phyloP scores from a whole-genome alignment of 2,113 vertebrate genomes.

The Hiodon tergisus region DNA sequence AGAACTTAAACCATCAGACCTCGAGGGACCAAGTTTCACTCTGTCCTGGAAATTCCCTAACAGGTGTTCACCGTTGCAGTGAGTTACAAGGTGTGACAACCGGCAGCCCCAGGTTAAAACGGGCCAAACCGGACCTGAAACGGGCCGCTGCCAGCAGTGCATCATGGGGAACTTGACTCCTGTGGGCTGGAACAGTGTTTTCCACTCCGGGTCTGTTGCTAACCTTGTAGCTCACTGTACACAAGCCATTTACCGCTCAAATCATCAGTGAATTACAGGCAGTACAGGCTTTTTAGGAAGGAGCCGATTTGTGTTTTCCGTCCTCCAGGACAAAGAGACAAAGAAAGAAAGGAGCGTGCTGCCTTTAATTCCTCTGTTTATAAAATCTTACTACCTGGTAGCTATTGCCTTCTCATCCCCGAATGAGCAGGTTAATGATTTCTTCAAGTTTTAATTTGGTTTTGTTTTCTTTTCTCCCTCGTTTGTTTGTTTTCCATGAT shows the following conservation, averaged over 20 bases:
- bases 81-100: slow-evolving; percentile 39
- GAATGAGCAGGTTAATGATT: slow-evolving; percentile 61
- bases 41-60: not conserved
- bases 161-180: not conserved
- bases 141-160: no score
- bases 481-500: slow-evolving; percentile 81
- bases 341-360: no score
- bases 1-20: no score
- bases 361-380: not conserved
- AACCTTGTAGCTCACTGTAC: not conserved
- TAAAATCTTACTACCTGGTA: not conserved
- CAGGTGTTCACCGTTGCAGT: slow-evolving; percentile 38
- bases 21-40: no score
- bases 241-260: not conserved
- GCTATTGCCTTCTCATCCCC: slow-evolving; percentile 29
- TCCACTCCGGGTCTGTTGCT: not conserved
- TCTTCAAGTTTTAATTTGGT: slow-evolving; percentile 82
- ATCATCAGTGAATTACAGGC: not conserved
- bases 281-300: not conserved
- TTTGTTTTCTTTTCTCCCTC: slow-evolving; percentile 87
- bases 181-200: not conserved
- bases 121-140: not conserved
- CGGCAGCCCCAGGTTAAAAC: slow-evolving; percentile 1
- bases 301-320: no score
- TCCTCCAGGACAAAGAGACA: no score